Conservation (phyloP, 2,113 vertebrate genomes). For the Mormyrus lacerda region DNA sequence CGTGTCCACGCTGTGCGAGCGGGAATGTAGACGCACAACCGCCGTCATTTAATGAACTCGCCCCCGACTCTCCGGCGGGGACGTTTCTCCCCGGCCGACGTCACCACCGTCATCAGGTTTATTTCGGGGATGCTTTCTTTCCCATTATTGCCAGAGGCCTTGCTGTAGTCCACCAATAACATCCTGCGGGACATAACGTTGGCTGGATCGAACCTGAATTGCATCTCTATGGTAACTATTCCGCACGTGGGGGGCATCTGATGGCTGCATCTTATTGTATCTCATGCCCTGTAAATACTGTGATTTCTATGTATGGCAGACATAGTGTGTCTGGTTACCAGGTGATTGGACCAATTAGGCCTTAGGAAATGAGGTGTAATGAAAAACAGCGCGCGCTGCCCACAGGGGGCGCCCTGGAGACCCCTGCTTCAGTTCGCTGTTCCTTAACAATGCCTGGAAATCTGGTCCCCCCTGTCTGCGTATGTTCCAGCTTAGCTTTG, state of each 20-base stretch:
- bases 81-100: neutral
- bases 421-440: neutral
- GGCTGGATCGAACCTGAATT: neutral
- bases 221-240: neutral
- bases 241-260: neutral
- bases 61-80: too few species aligned
- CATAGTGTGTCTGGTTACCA: neutral
- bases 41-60: slow-evolving; percentile 35
- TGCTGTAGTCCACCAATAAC: neutral
- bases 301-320: neutral
- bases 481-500: neutral
- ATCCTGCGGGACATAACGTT: neutral
- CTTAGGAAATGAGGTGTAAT: neutral
- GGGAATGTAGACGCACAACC: slow-evolving; percentile 32
- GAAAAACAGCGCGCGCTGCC: neutral
- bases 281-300: neutral
- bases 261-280: neutral
- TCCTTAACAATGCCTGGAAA: neutral
- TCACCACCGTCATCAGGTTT: neutral
- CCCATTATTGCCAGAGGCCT: neutral
- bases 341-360: neutral
- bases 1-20: slow-evolving; percentile 21
- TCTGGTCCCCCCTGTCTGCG: neutral
- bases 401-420: neutral
- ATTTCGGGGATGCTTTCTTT: neutral